phyloP scores from a whole-genome alignment of 1,140 invertebrate genomes.

The Brachionus rotundiformis region DNA sequence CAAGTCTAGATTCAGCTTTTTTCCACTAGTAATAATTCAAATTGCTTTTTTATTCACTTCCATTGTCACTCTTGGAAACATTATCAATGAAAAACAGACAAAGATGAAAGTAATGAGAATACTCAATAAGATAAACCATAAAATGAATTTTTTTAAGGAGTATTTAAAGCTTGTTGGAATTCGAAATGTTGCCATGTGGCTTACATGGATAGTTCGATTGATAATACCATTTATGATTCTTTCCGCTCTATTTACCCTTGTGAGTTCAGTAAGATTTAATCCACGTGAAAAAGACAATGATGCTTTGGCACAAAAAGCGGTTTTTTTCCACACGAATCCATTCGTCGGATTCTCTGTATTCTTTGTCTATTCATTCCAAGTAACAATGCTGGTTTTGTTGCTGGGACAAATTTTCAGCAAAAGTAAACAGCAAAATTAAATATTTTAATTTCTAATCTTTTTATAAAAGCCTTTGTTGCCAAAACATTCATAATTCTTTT shows the following conservation, averaged over 20 bases:
- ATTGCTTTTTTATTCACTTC: constrained; percentile 41
- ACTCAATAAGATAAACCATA: not conserved
- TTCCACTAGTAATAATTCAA: not conserved
- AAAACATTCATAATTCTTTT: constrained; percentile 35
- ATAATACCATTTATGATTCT: constrained; percentile 27
- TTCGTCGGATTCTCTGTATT: constrained; percentile 30
- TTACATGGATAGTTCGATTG: constrained; percentile 30
- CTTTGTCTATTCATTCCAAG: constrained; percentile 46
- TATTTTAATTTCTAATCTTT: not conserved
- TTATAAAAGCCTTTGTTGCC: constrained; percentile 42
- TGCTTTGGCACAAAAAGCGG: not conserved
- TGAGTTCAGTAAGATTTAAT: not conserved
- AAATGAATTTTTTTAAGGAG: constrained; percentile 23
- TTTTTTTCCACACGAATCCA: constrained; percentile 43
- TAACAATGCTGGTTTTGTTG: constrained; percentile 2
- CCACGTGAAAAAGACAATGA: not conserved
- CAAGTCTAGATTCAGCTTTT: constrained; percentile 47
- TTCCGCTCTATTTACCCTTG: not conserved
- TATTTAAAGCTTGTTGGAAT: constrained; percentile 44
- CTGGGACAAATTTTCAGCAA: constrained; percentile 50
- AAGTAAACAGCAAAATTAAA: not conserved
- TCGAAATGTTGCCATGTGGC: not conserved
- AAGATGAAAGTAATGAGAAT: constrained; percentile 46
- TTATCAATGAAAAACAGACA: constrained; percentile 32
- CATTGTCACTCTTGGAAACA: constrained; percentile 20